phyloP scores from a whole-genome alignment of 2,888 invertebrate species.

The Limnephilus auricula region DNA sequence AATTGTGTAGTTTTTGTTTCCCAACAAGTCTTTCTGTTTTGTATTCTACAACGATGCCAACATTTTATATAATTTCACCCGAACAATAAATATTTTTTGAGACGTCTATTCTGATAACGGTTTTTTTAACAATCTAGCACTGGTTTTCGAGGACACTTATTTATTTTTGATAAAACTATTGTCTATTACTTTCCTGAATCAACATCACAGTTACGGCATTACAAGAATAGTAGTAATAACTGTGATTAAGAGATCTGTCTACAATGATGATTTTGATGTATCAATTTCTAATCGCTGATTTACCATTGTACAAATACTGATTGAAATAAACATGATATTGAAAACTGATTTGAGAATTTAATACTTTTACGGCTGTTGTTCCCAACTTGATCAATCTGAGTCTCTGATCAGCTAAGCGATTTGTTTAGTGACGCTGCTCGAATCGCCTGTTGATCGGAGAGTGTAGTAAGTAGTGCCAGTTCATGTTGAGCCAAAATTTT shows the following conservation, averaged over 20 bases:
- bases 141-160: conserved; percentile 47
- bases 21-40: neutral
- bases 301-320: conserved; percentile 18
- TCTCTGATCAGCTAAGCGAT: no score
- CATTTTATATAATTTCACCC: neutral
- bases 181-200: conserved; percentile 4
- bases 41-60: neutral
- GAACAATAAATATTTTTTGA: conserved; percentile 44
- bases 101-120: conserved; percentile 13
- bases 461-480: no score
- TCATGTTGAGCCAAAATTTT: no score
- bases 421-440: no score
- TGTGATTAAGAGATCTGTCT: neutral
- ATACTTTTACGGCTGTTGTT: no score
- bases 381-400: no score
- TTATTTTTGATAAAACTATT: conserved; percentile 47
- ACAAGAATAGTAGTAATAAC: neutral
- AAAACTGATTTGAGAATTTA: neutral
- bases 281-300: neutral
- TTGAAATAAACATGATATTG: neutral
- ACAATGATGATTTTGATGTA: neutral
- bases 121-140: conserved; percentile 33
- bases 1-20: neutral
- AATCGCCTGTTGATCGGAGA: no score
- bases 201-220: neutral